Conservation (phyloP, 2,113 vertebrate genomes). For the Rhodinocichla rosea region DNA sequence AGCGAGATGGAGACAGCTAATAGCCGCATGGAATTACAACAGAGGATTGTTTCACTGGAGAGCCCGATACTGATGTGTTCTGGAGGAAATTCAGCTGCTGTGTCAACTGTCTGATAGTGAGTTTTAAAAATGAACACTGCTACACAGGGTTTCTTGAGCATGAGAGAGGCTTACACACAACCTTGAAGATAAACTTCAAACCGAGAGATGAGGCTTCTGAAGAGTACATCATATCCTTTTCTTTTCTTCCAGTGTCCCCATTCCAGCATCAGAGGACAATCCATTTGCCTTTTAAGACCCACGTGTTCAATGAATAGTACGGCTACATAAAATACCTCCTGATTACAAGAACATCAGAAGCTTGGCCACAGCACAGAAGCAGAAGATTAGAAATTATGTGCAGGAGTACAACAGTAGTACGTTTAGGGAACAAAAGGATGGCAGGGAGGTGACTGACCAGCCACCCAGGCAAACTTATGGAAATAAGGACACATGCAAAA, state of each 20-base stretch:
- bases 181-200: constrained; percentile 10
- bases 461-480: background rate
- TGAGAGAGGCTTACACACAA: background rate
- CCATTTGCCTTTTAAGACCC: background rate
- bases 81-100: constrained; percentile 28
- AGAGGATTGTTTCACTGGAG: background rate
- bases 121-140: background rate
- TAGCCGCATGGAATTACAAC: background rate
- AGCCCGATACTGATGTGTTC: background rate
- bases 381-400: background rate
- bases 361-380: background rate
- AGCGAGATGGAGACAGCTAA: background rate
- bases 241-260: background rate
- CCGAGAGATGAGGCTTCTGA: background rate
- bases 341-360: background rate
- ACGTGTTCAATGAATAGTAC: background rate
- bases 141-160: background rate
- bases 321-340: background rate
- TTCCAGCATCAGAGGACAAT: background rate
- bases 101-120: background rate
- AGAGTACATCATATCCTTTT: background rate
- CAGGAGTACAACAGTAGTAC: background rate
- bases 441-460: background rate
- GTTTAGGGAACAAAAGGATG: background rate
- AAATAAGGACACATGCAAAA: background rate